These are phyloP conservation scores for Urocolius indicus DNA, from an alignment of 2,113 vertebrate genomes.

Conservation along the genomic window DNA sequence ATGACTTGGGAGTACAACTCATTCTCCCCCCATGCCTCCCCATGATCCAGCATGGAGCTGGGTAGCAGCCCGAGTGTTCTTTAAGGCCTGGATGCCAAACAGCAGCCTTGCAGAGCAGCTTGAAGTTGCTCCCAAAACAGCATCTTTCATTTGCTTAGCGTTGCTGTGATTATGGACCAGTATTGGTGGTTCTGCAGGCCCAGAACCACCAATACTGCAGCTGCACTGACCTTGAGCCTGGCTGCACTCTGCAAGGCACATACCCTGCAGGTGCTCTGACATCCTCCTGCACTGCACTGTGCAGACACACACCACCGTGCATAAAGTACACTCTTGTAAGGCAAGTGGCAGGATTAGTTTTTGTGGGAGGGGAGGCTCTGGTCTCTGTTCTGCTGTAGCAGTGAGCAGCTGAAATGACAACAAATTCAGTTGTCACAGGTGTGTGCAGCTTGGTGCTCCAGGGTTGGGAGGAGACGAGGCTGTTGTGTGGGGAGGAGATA, in stretches of 20 bases:
- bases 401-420: background rate
- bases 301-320: too few relatives aligned
- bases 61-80: background rate
- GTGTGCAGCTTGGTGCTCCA: background rate
- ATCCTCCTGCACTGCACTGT: accelerated
- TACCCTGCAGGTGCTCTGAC: background rate
- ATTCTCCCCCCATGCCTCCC: too few relatives aligned
- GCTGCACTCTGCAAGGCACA: background rate
- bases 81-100: background rate
- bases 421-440: background rate
- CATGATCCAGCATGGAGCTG: too few relatives aligned
- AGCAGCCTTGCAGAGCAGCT: background rate
- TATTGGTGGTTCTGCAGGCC: background rate
- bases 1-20: background rate
- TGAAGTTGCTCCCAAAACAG: background rate
- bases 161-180: accelerated
- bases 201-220: background rate
- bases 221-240: background rate
- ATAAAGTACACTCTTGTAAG: too few relatives aligned
- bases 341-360: background rate
- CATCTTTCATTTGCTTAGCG: background rate
- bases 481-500: background rate
- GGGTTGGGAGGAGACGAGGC: background rate
- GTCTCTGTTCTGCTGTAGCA: background rate
- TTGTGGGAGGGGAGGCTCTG: background rate